Percentiles rank a stretch among this genome's conserved stretches.
These are phyloP conservation scores for Parauchenoglanis ngamensis DNA, from an alignment of 2,797 vertebrate genomes.

Conservation along the genomic window DNA sequence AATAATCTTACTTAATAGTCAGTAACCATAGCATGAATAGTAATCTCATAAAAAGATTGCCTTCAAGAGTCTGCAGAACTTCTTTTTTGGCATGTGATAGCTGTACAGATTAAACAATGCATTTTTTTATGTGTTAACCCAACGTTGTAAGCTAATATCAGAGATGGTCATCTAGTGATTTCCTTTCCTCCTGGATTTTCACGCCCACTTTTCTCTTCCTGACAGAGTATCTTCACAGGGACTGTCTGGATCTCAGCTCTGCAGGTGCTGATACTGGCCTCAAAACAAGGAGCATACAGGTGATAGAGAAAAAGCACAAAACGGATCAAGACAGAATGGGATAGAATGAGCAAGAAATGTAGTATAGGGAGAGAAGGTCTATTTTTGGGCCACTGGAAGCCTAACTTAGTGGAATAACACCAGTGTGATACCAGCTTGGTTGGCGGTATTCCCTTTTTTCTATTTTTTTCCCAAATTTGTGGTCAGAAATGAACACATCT, in stretches of 20 bases:
- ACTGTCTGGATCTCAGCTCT: constrained; percentile 18
- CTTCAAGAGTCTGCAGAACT: not conserved
- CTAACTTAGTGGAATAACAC: not conserved
- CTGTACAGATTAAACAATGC: not conserved
- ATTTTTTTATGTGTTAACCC: not conserved
- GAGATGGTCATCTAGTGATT: constrained; percentile 41
- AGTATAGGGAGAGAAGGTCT: not conserved
- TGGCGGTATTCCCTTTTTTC: not conserved
- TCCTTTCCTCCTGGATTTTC: constrained; percentile 36
- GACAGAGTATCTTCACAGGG: constrained; percentile 24
- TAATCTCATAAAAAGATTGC: constrained; percentile 1
- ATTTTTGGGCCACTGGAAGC: not conserved
- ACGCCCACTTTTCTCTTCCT: constrained; percentile 34
- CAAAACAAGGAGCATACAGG: constrained; percentile 3
- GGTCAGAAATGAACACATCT: not conserved
- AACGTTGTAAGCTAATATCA: constrained; percentile 18
- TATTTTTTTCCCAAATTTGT: not conserved
- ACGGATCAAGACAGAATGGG: constrained; percentile 13
- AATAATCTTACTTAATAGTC: not conserved
- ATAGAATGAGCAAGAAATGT: not conserved
- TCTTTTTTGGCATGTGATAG: not conserved
- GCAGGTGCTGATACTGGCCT: constrained; percentile 24
- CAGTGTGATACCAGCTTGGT: not conserved
- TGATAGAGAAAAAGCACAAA: constrained; percentile 5
- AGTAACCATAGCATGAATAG: not conserved